Percentiles rank a stretch among this genome's conserved stretches.
Evolutionary conservation across 92 coral and sea anemone species (phyloP).

Genomic region (Micromussa lordhowensis): DNA sequence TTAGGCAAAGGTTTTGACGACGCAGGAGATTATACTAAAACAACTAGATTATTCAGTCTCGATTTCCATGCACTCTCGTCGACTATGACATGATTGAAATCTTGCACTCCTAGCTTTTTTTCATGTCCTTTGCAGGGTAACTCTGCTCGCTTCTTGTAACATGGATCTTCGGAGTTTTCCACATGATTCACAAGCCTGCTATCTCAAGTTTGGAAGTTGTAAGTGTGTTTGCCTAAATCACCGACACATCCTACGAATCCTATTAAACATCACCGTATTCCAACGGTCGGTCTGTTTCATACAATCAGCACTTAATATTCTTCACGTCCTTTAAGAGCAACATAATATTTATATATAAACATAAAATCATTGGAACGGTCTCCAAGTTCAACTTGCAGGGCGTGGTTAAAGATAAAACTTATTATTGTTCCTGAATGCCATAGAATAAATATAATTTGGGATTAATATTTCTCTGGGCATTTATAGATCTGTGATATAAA

Average conservation of each 20-base stretch:
- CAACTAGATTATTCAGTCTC: no score
- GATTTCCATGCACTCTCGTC: no score
- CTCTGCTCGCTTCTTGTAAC: conserved; percentile 50
- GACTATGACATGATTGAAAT: no score
- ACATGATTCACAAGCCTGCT: conserved; percentile 69
- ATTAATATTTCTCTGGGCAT: background rate
- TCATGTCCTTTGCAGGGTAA: background rate
- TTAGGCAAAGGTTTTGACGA: no score
- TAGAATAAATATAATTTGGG: no score
- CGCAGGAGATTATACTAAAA: no score
- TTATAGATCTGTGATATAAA: background rate
- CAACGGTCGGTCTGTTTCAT: background rate
- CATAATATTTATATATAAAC: no score
- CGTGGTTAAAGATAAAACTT: background rate
- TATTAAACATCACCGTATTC: no score
- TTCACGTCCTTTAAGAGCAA: background rate
- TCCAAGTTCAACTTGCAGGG: background rate
- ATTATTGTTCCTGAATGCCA: no score
- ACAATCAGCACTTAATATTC: no score
- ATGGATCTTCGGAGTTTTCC: conserved; percentile 81
- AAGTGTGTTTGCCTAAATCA: conserved; percentile 1
- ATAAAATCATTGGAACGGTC: background rate
- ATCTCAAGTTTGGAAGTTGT: conserved; percentile 74
- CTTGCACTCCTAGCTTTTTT: no score
- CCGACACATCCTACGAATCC: no score